Conservation (phyloP, 2,888 invertebrate species). For the Oligia strigilis region DNA sequence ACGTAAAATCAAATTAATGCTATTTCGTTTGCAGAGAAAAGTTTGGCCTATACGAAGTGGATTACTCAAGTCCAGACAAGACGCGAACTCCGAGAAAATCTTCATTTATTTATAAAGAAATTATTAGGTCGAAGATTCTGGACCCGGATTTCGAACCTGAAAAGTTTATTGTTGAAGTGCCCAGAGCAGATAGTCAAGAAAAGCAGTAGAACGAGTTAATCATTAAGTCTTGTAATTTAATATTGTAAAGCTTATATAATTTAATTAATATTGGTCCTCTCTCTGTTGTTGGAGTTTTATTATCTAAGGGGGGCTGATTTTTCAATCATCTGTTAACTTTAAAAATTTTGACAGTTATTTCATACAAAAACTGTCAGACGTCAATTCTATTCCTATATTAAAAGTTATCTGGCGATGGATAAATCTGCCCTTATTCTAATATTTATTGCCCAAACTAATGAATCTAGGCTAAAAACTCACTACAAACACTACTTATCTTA, state of each 20-base stretch:
- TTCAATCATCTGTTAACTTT: no score
- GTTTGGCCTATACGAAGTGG: slow-evolving; percentile 93
- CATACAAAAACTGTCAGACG: no score
- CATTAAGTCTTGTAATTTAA: neutral
- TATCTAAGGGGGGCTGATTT: neutral
- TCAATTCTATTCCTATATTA: no score
- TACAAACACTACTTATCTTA: neutral
- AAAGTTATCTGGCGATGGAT: no score
- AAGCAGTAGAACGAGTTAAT: slow-evolving; percentile 1
- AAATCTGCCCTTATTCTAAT: neutral
- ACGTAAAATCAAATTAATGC: neutral
- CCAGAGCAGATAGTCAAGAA: slow-evolving; percentile 37
- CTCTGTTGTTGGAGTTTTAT: slow-evolving; percentile 3
- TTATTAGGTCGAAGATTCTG: slow-evolving; percentile 83
- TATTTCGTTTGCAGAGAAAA: slow-evolving; percentile 87
- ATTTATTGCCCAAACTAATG: neutral
- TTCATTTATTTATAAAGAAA: slow-evolving; percentile 83
- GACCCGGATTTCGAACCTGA: slow-evolving; percentile 80
- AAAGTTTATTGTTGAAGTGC: slow-evolving; percentile 65
- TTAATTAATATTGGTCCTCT: neutral
- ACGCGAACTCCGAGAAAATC: slow-evolving; percentile 92
- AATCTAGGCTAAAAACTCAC: neutral
- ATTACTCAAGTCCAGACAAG: slow-evolving; percentile 91
- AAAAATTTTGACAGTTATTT: no score
- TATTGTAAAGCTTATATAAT: neutral